Evolutionary conservation across 2,888 invertebrate genomes (phyloP).

Genomic region (Actias luna): DNA sequence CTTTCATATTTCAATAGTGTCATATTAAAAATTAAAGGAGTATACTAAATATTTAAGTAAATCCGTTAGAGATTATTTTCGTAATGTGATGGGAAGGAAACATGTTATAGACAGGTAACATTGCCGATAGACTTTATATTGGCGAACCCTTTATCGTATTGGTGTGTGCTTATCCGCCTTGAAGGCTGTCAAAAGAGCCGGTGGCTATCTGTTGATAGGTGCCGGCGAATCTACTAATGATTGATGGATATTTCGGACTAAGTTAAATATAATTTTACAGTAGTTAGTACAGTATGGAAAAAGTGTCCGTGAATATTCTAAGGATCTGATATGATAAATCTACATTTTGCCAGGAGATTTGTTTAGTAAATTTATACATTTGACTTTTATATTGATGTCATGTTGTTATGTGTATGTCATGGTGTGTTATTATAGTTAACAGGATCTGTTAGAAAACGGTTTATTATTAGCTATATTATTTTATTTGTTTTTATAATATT

Average conservation of each 20-base stretch:
- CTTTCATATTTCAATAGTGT: conserved; percentile 4
- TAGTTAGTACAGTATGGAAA: conserved; percentile 21
- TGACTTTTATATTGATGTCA: too few species aligned
- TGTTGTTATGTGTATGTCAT: too few species aligned
- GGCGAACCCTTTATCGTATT: conserved; percentile 55
- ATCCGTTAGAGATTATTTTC: background rate
- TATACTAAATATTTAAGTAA: background rate
- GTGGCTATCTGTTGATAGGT: conserved; percentile 58
- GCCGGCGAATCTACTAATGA: conserved; percentile 47
- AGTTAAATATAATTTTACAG: conserved; percentile 52
- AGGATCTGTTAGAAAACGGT: too few species aligned
- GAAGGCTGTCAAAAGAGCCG: conserved; percentile 45
- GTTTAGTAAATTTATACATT: background rate
- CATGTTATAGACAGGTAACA: conserved; percentile 53
- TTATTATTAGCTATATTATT: too few species aligned
- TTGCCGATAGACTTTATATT: conserved; percentile 45
- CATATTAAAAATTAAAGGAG: background rate
- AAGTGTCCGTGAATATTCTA: background rate
- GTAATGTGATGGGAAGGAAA: conserved; percentile 14
- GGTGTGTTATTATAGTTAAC: too few species aligned
- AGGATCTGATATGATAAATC: background rate
- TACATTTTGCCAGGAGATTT: background rate
- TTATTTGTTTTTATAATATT: too few species aligned
- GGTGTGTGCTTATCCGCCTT: conserved; percentile 39
- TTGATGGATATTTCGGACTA: conserved; percentile 49